Evolutionary conservation across 2,797 vertebrate genomes (phyloP), one percentile per base, ranked within the genome.

Genomic region (Sebastes diaconus): DNA sequence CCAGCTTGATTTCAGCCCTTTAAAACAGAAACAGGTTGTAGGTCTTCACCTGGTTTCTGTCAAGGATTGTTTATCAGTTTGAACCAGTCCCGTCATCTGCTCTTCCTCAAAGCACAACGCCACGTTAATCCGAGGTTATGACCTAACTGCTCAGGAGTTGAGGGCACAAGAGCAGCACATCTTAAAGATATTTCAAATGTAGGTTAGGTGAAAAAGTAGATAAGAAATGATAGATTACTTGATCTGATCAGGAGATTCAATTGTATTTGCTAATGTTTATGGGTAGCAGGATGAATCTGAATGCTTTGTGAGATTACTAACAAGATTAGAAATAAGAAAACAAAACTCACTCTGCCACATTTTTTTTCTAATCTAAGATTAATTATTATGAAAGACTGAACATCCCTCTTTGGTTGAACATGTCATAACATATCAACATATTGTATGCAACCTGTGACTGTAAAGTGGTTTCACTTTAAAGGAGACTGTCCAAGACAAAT

Each of bases 111-210:
- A 86, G 69, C 25, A 66, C 11, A 8, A 65, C 63, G 80, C 60
- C 72, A 84, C 0, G 75, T 73, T 84, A 79, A 90, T 91, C 88
- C 82, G 4, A 58, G 86, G 81, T 83, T 69, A 73, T 14, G 84
- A 89, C 80, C 87, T 14, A 2, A 24, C n/a, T 16, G 61, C 42
- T 78, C 25, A 20, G 9, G 57, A 68, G 65, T 4, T 8, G 4
- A 69, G 59, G 55, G 57, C 57, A 68, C 67, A 80, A 5, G 30
- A 84, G 76, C 20, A 59, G 61, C 25, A 75, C 50, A 79, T 84
- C 65, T 75, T 82, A 77, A 11, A 52, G 39, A 64, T 3, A 65
- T 87, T 88, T 74, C 2, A 76, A 36, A 18, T 11, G 12, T 6
- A 16, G 10, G 20, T 25, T 67, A 58, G 29, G 27, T 14, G 6